A percentile compares a stretch with the other conserved stretches of the same genome.
phyloP scores from a whole-genome alignment of 23 tunicate species.

The Phallusia fumigata region DNA sequence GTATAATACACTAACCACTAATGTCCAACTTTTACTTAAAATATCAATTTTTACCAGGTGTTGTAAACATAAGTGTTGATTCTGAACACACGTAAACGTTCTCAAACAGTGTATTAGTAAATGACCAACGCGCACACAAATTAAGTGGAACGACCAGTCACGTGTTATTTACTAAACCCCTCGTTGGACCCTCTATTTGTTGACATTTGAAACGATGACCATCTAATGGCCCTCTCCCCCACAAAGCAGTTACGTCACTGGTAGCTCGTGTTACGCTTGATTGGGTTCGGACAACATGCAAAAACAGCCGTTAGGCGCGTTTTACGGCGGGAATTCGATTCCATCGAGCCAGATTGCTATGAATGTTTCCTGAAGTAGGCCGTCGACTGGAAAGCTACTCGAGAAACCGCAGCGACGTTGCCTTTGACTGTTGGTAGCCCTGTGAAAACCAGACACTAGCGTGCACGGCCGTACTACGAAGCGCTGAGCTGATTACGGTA shows the following conservation, averaged over 20 bases:
- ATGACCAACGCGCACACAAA: not conserved
- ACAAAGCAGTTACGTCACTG: no score
- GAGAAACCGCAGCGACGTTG: not conserved
- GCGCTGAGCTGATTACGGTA: no score
- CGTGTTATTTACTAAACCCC: not conserved
- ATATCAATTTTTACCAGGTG: not conserved
- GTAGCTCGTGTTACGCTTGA: no score
- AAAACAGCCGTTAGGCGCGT: not conserved
- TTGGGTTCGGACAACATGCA: no score
- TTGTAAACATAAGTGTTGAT: not conserved
- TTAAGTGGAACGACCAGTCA: slow-evolving; percentile 1
- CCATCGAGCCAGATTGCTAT: not conserved
- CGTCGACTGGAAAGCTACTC: not conserved
- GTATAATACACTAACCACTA: no score
- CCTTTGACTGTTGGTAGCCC: no score
- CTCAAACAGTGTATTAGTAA: not conserved
- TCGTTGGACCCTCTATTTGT: not conserved
- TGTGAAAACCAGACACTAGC: no score
- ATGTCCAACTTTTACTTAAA: no score
- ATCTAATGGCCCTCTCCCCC: not conserved
- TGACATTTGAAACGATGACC: slow-evolving; percentile 2
- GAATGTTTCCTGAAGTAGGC: slow-evolving; percentile 9
- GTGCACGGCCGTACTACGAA: no score
- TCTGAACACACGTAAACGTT: not conserved
- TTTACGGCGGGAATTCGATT: not conserved